A percentile compares a stretch with the other conserved stretches of the same genome.
Evolutionary conservation across 2,888 invertebrate genomes (phyloP).

Genomic region (Euplagia quadripunctaria): DNA sequence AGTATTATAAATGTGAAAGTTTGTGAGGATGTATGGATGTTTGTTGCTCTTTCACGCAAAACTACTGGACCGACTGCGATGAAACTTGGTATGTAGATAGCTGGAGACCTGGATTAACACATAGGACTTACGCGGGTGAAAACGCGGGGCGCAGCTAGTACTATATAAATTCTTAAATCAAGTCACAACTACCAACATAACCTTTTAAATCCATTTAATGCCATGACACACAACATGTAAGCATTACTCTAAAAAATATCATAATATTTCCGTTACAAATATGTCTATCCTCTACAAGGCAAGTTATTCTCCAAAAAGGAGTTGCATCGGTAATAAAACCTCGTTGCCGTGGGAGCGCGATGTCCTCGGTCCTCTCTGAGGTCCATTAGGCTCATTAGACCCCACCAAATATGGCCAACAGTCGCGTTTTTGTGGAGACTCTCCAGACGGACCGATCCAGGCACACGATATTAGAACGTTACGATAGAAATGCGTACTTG

Average conservation of each 20-base stretch:
- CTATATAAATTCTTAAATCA: no score
- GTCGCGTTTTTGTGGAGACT: constrained; percentile 60
- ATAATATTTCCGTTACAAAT: constrained; percentile 29
- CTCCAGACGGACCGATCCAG: constrained; percentile 49
- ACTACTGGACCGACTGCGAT: no score
- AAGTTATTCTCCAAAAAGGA: constrained; percentile 57
- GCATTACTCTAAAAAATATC: neutral
- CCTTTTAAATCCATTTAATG: no score
- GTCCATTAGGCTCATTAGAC: constrained; percentile 74
- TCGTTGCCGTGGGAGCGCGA: constrained; percentile 68
- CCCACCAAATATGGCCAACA: constrained; percentile 69
- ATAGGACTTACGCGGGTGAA: no score
- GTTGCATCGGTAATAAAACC: constrained; percentile 55
- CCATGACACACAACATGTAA: no score
- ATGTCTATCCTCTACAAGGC: constrained; percentile 40
- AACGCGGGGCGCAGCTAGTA: no score
- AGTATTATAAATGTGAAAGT: no score
- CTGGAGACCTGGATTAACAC: no score
- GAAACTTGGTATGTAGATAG: no score
- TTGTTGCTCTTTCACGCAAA: no score
- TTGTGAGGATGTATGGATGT: no score
- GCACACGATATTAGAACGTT: constrained; percentile 53
- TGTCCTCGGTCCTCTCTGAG: constrained; percentile 51
- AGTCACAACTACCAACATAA: no score
- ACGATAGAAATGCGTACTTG: constrained; percentile 50